Evolutionary conservation across 1,140 invertebrate species (phyloP).

Genomic region (Lordiphosa mommai): DNA sequence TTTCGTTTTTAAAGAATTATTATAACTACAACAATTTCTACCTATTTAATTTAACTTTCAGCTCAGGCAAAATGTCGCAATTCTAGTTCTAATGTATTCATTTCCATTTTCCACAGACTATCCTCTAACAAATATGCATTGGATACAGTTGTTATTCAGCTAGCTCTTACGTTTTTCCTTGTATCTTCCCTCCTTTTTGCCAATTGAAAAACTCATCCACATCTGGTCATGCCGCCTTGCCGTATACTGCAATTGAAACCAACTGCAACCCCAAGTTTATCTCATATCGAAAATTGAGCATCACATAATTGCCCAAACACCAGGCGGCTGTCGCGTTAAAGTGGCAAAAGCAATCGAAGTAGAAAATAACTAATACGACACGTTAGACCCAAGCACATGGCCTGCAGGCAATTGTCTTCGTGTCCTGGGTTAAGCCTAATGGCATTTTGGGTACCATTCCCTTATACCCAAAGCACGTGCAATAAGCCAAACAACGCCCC

Average conservation of each 20-base stretch:
- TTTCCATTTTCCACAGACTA: too few relatives aligned
- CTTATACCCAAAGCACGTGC: conserved; percentile 58
- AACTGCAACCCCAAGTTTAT: conserved; percentile 3
- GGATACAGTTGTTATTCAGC: too few relatives aligned
- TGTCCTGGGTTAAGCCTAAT: conserved; percentile 65
- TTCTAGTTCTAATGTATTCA: too few relatives aligned
- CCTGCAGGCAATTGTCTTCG: conserved; percentile 74
- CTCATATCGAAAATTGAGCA: conserved; percentile 67
- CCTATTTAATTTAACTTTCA: too few relatives aligned
- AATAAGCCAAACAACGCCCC: conserved; percentile 75
- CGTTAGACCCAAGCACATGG: conserved; percentile 65
- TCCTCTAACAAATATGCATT: too few relatives aligned
- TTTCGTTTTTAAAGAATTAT: too few relatives aligned
- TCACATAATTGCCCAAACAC: conserved; percentile 70
- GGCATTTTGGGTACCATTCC: conserved; percentile 45
- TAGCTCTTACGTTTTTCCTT: too few relatives aligned
- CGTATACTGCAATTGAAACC: too few relatives aligned
- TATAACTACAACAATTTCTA: too few relatives aligned
- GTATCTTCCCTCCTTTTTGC: too few relatives aligned
- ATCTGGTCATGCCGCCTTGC: neutral
- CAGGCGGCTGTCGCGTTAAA: conserved; percentile 68
- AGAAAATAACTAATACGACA: conserved; percentile 78
- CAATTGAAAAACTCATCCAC: conserved; percentile 4
- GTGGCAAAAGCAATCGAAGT: conserved; percentile 77
- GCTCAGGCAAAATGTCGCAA: too few relatives aligned